A percentile compares a stretch with the other conserved stretches of the same genome.
These are phyloP conservation scores for Erythrocercus mccallii DNA, from an alignment of 2,113 vertebrate genomes.

Conservation along the genomic window DNA sequence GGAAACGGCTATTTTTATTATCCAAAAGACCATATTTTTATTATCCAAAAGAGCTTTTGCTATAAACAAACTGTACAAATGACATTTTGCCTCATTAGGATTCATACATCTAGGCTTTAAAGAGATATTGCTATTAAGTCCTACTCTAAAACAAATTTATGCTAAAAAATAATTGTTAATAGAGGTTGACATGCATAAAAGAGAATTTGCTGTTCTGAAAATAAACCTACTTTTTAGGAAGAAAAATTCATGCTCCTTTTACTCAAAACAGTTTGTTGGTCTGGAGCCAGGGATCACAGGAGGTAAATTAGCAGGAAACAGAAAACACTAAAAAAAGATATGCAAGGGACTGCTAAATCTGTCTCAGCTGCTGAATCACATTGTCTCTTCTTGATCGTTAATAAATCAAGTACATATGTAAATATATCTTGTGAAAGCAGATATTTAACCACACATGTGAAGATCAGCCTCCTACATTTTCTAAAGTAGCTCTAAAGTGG, in stretches of 20 bases:
- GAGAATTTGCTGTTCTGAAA: not conserved
- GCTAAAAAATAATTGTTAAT: not conserved
- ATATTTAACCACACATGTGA: not conserved
- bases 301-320: constrained; percentile 56
- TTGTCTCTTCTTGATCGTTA: constrained; percentile 1
- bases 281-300: constrained; percentile 1
- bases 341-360: constrained; percentile 38
- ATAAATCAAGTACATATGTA: constrained; percentile 3
- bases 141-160: not conserved
- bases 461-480: not conserved
- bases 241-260: not conserved
- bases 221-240: not conserved
- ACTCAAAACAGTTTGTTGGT: constrained; percentile 16
- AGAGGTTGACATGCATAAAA: not conserved
- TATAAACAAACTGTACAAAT: not conserved
- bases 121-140: not conserved
- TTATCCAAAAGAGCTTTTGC: not conserved
- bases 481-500: not conserved
- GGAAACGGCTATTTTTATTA: not conserved
- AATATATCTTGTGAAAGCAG: constrained; percentile 9
- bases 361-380: constrained; percentile 3
- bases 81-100: not conserved
- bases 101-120: not conserved
- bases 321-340: constrained; percentile 45
- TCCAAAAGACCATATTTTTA: not conserved